Base-by-base conservation (phyloP, 23 tunicate genomes). In the Corella eumyota region DNA sequence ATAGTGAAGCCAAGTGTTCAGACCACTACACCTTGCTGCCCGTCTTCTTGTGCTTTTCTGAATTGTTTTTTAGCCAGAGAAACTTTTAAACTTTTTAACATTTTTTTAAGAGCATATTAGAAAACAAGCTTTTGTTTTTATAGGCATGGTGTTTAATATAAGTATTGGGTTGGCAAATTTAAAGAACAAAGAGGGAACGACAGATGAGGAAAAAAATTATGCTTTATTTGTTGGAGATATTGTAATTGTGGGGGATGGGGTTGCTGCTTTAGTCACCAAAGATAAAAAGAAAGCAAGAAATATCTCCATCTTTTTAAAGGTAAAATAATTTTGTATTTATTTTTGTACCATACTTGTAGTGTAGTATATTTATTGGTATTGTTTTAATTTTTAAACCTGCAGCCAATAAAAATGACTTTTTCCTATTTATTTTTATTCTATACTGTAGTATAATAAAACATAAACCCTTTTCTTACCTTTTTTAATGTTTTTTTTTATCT, bases 101-200 rank as follows among this genome's bases (percentile, higher is more conserved):
- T n/a, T n/a, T n/a, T n/a, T n/a, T n/a, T n/a, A n/a, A n/a, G n/a
- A n/a, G n/a, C n/a, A n/a, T n/a, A n/a, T n/a, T n/a, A n/a, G n/a
- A n/a, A n/a, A n/a, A n/a, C n/a, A n/a, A n/a, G n/a, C n/a, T n/a
- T n/a, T n/a, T n/a, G 6, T 51, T 7, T 51, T 19, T 19, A 6
- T 32, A 88, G 99, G 95, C 0, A 93, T 93, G 99, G 83, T 85
- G n/a, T 93, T 93, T 67, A 93, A 85, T 44, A 55, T 93, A 21
- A 84, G 85, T 69, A 78, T 93, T 34, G 99, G 90, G 0, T 33
- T 93, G 9, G 58, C 93, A 1, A 68, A 74, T 33, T 51, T 93
- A 6, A 55, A 36, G 1, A 93, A 93, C 38, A 48, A 72, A 19
- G 74, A 73, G 2, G 95, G 72, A 3, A 68, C 67, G 3, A 74